A percentile compares a stretch with the other conserved stretches of the same genome.
Evolutionary conservation across 2,113 vertebrate genomes (phyloP).

Genomic region (Bettongia penicillata): DNA sequence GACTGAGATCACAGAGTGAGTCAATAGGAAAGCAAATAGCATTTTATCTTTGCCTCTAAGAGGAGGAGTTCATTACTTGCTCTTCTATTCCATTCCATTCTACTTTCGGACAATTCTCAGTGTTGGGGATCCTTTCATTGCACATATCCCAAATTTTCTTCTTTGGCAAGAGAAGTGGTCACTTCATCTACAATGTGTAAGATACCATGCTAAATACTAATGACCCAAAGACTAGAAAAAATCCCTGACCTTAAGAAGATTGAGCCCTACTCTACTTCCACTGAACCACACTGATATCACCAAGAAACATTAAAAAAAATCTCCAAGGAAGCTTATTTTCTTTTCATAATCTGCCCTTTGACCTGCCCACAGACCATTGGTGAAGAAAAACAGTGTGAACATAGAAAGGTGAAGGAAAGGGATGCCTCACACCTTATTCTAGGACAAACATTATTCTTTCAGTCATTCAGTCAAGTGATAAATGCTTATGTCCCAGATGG

Average conservation of each 20-base stretch:
- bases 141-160: not conserved
- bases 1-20: not conserved
- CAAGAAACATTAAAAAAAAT: not conserved
- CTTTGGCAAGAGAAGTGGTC: not conserved
- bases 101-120: not conserved
- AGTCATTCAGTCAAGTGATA: not conserved
- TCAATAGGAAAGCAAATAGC: not conserved
- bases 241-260: not conserved
- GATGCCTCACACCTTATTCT: not conserved
- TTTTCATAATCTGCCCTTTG: not conserved
- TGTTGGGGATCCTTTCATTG: not conserved
- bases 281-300: not conserved
- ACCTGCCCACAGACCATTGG: not conserved
- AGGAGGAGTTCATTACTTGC: not conserved
- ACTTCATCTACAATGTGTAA: not conserved
- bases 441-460: not conserved
- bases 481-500: not conserved
- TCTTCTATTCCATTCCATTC: not conserved
- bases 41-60: not conserved
- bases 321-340: not conserved
- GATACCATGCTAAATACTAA: not conserved
- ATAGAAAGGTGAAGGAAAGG: not conserved
- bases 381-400: not conserved
- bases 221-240: not conserved
- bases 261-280: not conserved